phyloP scores from a whole-genome alignment of 1,140 invertebrate species.

The Macrocentrus cingulum region DNA sequence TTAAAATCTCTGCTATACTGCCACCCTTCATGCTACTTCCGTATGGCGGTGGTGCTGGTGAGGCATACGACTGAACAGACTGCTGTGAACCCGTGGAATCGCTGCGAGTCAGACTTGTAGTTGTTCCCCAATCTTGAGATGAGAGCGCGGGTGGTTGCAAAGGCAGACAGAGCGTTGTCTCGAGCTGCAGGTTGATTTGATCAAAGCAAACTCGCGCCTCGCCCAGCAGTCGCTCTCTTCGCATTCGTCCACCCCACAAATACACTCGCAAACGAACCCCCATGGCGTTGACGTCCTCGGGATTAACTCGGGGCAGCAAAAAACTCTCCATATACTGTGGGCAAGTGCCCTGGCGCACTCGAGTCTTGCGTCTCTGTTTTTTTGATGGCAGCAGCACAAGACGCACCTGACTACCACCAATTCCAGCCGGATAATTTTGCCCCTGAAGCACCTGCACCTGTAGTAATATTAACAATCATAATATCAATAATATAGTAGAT shows the following conservation, averaged over 20 bases:
- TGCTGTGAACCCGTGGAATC: conserved; percentile 91
- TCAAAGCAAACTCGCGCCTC: conserved; percentile 87
- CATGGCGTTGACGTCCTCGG: conserved; percentile 90
- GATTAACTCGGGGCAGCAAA: conserved; percentile 85
- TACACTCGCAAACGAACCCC: conserved; percentile 88
- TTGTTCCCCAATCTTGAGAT: conserved; percentile 56
- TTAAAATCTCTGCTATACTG: conserved; percentile 80
- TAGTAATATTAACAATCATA: background rate
- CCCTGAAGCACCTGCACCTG: conserved; percentile 82
- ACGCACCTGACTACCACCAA: conserved; percentile 78
- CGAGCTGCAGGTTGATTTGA: conserved; percentile 82
- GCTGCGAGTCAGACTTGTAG: conserved; percentile 77
- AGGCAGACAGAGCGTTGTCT: conserved; percentile 86
- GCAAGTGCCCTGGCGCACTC: conserved; percentile 83
- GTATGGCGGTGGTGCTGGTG: conserved; percentile 52
- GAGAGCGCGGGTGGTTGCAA: conserved; percentile 80
- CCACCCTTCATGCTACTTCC: conserved; percentile 76
- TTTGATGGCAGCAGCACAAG: conserved; percentile 85
- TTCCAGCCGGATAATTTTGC: conserved; percentile 74
- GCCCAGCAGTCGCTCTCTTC: conserved; percentile 86
- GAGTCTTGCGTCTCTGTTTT: conserved; percentile 91
- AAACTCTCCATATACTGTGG: conserved; percentile 93
- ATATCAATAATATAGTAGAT: background rate
- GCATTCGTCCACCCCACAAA: conserved; percentile 72
- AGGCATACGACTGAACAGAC: conserved; percentile 67